Evolutionary conservation across 2,888 invertebrate species (phyloP).

Genomic region (Girardia tigrina): DNA sequence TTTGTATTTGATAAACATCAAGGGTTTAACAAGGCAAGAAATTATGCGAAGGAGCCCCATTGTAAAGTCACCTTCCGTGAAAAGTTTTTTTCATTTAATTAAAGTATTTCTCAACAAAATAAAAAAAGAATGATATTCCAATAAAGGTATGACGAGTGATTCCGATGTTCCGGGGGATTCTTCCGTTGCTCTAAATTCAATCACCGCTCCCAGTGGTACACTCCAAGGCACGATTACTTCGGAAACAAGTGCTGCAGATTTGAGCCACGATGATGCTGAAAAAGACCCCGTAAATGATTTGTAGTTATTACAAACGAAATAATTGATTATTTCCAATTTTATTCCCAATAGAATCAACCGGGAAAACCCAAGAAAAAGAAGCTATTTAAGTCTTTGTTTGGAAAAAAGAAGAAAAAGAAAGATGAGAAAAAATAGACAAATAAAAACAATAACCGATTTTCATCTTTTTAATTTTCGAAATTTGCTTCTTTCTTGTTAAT

Average conservation of each 20-base stretch:
- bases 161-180: constrained; percentile 4
- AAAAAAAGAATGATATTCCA: too few species aligned
- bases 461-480: background rate
- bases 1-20: too few species aligned
- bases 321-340: background rate
- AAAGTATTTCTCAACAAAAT: too few species aligned
- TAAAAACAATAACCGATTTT: background rate
- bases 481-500: background rate
- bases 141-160: background rate
- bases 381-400: background rate
- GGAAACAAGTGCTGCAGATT: constrained; percentile 1
- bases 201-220: background rate
- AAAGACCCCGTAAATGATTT: too few species aligned
- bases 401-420: background rate
- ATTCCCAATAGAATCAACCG: background rate
- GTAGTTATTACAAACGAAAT: background rate
- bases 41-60: too few species aligned
- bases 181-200: background rate
- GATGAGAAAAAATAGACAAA: constrained; percentile 12
- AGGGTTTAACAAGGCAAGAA: too few species aligned
- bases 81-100: too few species aligned
- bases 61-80: too few species aligned
- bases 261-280: background rate
- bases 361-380: background rate
- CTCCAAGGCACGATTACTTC: background rate